Percentiles rank a stretch among this genome's conserved stretches.
phyloP scores from a whole-genome alignment of 2,888 invertebrate species.

The Sinodicranocentrus sp. region DNA sequence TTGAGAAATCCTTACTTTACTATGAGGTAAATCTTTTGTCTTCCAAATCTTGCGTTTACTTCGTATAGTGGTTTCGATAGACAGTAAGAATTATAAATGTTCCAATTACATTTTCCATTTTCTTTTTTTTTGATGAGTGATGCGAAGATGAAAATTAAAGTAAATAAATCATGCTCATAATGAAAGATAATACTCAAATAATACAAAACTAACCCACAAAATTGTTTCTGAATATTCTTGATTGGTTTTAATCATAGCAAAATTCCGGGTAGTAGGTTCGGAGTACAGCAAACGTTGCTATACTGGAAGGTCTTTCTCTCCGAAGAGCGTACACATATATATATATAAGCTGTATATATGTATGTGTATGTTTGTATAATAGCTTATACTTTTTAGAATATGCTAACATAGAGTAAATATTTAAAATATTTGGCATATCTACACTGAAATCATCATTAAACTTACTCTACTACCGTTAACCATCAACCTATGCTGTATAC shows the following conservation, averaged over 20 bases:
- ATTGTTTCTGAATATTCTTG: conserved; percentile 53
- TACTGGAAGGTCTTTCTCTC: conserved; percentile 49
- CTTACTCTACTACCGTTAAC: conserved; percentile 34
- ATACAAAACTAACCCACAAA: too few species aligned
- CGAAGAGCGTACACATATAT: conserved; percentile 40
- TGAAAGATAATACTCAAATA: too few species aligned
- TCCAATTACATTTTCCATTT: too few species aligned
- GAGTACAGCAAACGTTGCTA: conserved; percentile 59
- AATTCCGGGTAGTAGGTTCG: conserved; percentile 66
- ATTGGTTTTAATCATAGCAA: conserved; percentile 68
- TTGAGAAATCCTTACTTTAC: too few species aligned
- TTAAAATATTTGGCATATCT: conserved; percentile 69
- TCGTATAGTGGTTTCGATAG: too few species aligned
- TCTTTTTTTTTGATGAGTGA: too few species aligned
- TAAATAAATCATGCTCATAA: too few species aligned
- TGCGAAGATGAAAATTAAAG: too few species aligned
- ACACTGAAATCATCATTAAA: conserved; percentile 49
- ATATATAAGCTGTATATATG: conserved; percentile 51
- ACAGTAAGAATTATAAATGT: too few species aligned
- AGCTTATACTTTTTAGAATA: conserved; percentile 22
- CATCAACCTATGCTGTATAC: conserved; percentile 21
- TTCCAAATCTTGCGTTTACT: too few species aligned
- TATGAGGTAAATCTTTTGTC: too few species aligned
- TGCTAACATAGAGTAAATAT: conserved; percentile 31
- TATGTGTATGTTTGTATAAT: conserved; percentile 34